Conservation (phyloP, 2,113 vertebrate genomes). For the Pelusios castaneus region DNA sequence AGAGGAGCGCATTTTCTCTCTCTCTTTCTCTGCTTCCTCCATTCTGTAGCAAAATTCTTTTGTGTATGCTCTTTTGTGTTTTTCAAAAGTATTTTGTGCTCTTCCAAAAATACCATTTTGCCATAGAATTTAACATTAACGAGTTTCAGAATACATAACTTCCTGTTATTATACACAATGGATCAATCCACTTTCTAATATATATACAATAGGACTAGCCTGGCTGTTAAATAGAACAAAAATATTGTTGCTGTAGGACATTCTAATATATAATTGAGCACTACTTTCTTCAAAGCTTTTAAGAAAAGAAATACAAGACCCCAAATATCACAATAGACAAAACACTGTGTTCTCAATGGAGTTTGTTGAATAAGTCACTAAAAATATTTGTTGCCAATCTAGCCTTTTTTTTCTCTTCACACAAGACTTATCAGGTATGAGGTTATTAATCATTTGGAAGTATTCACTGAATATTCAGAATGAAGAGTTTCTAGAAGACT, state of each 20-base stretch:
- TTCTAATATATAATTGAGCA: not conserved
- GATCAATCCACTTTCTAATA: not conserved
- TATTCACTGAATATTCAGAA: not conserved
- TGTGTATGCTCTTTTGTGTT: not conserved
- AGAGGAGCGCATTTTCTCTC: not conserved
- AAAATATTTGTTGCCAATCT: accelerated
- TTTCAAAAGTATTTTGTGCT: not conserved
- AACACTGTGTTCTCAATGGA: not conserved
- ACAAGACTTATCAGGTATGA: not conserved
- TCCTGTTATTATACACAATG: not conserved
- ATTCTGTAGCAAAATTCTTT: not conserved
- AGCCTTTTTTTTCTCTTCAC: not conserved
- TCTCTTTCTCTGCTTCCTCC: not conserved
- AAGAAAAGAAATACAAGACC: not conserved
- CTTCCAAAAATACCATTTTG: not conserved
- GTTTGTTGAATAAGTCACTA: not conserved
- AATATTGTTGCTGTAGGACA: not conserved
- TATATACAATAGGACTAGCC: not conserved
- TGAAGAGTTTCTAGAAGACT: not conserved
- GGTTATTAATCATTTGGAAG: not conserved
- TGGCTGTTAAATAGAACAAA: not conserved
- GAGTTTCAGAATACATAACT: not conserved
- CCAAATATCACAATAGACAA: not conserved
- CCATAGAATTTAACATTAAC: not conserved
- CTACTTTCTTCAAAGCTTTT: not conserved